Evolutionary conservation across 2,888 invertebrate genomes (phyloP).

Genomic region (Laspeyria flexula): DNA sequence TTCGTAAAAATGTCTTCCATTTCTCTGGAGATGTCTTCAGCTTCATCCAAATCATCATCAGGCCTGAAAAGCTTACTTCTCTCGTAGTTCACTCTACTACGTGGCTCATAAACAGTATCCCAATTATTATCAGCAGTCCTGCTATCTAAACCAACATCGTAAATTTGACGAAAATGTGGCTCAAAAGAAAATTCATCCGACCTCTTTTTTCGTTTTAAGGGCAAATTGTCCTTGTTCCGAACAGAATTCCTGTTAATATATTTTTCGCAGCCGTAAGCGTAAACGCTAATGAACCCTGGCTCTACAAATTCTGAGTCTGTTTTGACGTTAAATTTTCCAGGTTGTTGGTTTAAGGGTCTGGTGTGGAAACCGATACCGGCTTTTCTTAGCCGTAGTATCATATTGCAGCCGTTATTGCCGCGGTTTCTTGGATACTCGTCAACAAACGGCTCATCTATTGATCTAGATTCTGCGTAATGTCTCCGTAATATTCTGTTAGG

Average conservation of each 20-base stretch:
- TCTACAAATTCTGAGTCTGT: slow-evolving; percentile 94
- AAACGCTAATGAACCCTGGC: slow-evolving; percentile 94
- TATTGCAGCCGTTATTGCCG: slow-evolving; percentile 88
- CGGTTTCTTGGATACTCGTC: slow-evolving; percentile 64
- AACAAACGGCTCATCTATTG: slow-evolving; percentile 58
- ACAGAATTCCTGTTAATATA: slow-evolving; percentile 78
- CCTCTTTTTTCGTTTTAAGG: slow-evolving; percentile 64
- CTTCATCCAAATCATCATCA: slow-evolving; percentile 85
- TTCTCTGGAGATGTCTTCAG: slow-evolving; percentile 90
- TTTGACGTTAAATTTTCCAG: slow-evolving; percentile 90
- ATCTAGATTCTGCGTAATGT: slow-evolving; percentile 72
- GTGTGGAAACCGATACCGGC: slow-evolving; percentile 93
- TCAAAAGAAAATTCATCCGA: slow-evolving; percentile 79
- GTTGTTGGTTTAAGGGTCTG: slow-evolving; percentile 88
- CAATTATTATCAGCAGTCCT: slow-evolving; percentile 65
- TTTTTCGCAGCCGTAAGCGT: slow-evolving; percentile 92
- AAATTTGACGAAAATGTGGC: slow-evolving; percentile 56
- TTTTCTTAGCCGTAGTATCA: slow-evolving; percentile 91
- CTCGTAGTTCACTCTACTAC: slow-evolving; percentile 72
- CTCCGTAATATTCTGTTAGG: slow-evolving; percentile 62
- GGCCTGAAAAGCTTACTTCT: slow-evolving; percentile 80
- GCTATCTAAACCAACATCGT: slow-evolving; percentile 54
- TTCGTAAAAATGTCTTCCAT: slow-evolving; percentile 94
- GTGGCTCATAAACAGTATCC: slow-evolving; percentile 71
- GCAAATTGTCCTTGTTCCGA: slow-evolving; percentile 71